phyloP scores from a whole-genome alignment of 2,113 vertebrate species.

The Psilopogon haemacephalus region DNA sequence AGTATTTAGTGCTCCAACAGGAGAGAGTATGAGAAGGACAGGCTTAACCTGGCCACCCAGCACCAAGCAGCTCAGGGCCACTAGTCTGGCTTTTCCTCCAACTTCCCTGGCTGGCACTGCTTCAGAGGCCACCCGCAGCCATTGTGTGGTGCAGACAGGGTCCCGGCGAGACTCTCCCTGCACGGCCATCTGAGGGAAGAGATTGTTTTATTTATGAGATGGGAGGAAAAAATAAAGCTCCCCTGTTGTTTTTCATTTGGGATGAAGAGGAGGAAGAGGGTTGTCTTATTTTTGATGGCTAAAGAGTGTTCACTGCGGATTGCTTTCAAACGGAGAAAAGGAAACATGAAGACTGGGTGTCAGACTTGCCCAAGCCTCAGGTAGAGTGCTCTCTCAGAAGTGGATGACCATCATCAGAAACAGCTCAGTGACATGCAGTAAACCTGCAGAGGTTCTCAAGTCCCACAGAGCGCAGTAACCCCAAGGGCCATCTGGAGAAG shows the following conservation, averaged over 20 bases:
- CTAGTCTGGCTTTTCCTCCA: not conserved
- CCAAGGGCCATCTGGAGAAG: fast-evolving
- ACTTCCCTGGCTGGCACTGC: not conserved
- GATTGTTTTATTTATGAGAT: constrained; percentile 44
- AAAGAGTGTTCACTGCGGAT: fast-evolving
- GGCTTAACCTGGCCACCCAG: not conserved
- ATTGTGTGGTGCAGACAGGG: not conserved
- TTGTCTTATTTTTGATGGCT: not conserved
- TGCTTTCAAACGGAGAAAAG: not conserved
- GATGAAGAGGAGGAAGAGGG: constrained; percentile 7
- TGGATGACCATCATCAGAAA: not conserved
- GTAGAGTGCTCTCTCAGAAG: not conserved
- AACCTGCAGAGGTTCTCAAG: fast-evolving
- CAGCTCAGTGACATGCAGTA: not conserved
- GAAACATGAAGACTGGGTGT: not conserved
- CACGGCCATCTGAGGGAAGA: not conserved
- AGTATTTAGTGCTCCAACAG: fast-evolving
- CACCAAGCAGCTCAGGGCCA: fast-evolving
- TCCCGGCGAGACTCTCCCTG: not conserved
- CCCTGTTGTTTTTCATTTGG: not conserved
- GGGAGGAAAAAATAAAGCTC: constrained; percentile 57
- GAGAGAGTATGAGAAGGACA: fast-evolving
- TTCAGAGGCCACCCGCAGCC: constrained; percentile 20
- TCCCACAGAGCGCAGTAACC: fast-evolving
- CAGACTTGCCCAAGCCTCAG: fast-evolving